A percentile compares a stretch with the other conserved stretches of the same genome.
These are phyloP conservation scores for Uloborus diversus DNA, from an alignment of 1,140 invertebrate genomes.

Conservation along the genomic window DNA sequence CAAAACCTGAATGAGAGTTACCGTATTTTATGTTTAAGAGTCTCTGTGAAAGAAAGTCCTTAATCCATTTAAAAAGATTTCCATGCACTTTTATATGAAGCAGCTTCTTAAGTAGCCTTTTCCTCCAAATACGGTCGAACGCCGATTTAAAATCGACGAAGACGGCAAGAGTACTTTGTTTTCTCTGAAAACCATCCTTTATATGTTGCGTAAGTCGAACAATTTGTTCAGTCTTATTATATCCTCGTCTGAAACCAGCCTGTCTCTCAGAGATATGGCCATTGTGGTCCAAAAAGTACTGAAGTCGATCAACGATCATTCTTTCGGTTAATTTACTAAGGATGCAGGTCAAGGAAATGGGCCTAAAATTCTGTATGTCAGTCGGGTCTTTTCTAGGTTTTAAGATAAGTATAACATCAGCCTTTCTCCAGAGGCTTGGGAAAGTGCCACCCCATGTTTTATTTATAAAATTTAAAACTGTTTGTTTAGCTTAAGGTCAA, in stretches of 20 bases:
- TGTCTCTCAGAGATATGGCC: not conserved
- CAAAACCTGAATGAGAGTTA: no score
- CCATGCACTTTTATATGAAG: no score
- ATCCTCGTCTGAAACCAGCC: not conserved
- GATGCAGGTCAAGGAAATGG: not conserved
- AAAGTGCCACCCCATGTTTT: not conserved
- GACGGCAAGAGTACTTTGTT: no score
- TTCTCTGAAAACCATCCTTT: no score
- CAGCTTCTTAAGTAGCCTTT: no score
- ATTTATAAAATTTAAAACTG: not conserved
- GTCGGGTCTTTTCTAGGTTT: not conserved
- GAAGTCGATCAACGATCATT: not conserved
- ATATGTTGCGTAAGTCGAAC: not conserved
- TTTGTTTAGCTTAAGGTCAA: not conserved
- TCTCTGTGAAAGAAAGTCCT: no score
- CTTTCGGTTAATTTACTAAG: not conserved
- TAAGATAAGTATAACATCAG: not conserved
- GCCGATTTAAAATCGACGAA: no score
- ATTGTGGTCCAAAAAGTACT: not conserved
- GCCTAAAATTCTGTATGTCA: not conserved
- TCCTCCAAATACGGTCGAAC: no score
- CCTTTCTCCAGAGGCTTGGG: not conserved
- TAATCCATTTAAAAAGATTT: no score
- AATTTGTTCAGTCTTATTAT: not conserved
- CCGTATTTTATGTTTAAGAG: no score